Base-by-base conservation (phyloP, 1,140 invertebrate genomes). In the Rhopalosiphum maidis region DNA sequence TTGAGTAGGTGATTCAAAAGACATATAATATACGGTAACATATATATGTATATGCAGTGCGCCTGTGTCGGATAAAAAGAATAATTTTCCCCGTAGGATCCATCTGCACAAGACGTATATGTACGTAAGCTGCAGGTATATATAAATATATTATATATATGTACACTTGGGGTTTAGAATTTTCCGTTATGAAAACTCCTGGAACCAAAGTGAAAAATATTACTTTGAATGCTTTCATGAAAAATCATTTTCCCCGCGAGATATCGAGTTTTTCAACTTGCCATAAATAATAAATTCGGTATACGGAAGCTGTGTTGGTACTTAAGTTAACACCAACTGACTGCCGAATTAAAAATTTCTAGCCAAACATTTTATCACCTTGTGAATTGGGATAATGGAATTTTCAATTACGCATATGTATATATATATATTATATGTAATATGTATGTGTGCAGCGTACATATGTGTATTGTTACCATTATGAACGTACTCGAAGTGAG, bases 181-280 rank as follows among this genome's bases (percentile, higher is more conserved):
- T 88, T 22, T 35, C 30, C 46, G 46, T 48, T 88, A 35, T 88
- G 86, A 88, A 88, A 48, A 88, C n/a, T 35, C 30, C 11, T 46
- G 86, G 46, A 88, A 88, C 86, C 30, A 35, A 88, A 48, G 86
- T 48, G 86, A 88, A 48, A 48, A 88, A 88, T 88, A 48, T 88
- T 88, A 88, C 86, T 23, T 88, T 48, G 46, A 88, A 88, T 35
- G 18, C 30, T 48, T 88, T 88, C 43, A 88, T 46, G 86, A 35
- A 48, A 48, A 88, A 86, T 88, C 43, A 88, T 88, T 88, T 88
- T 51, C 21, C 86, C 86, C 43, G 30, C 46, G 43, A 48, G 46
- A 88, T 48, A 88, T 88, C 18, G 43, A 46, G 30, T 48, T 88
- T n/a, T 88, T 86, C 43, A 48, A 48, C 46, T 88, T 35, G 4